Evolutionary conservation across 2,797 vertebrate species (phyloP).

Genomic region (Macrochelys suwanniensis): DNA sequence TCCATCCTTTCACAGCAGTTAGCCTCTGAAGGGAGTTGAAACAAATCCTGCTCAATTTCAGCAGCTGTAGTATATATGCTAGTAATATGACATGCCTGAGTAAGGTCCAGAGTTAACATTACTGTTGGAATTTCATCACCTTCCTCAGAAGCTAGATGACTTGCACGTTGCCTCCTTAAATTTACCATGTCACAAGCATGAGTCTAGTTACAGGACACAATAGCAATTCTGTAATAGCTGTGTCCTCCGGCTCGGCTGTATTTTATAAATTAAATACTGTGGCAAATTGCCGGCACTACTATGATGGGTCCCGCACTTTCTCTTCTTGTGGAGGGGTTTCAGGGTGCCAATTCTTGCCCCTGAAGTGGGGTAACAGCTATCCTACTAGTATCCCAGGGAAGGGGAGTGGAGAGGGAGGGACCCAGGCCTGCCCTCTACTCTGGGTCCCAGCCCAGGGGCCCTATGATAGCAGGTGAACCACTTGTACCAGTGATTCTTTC

Average conservation of each 20-base stretch:
- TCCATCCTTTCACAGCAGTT: background rate
- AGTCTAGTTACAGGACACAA: background rate
- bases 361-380: too few species aligned
- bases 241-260: background rate
- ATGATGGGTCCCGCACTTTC: too few species aligned
- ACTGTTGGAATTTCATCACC: background rate
- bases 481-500: too few species aligned
- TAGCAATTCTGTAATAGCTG: background rate
- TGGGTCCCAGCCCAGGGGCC: too few species aligned
- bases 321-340: too few species aligned
- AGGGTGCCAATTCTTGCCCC: too few species aligned
- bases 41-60: background rate
- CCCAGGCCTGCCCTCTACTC: too few species aligned
- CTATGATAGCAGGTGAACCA: too few species aligned
- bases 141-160: background rate
- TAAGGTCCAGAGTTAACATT: background rate
- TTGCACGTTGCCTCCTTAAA: background rate
- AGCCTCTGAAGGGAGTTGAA: constrained; percentile 1
- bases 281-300: too few species aligned
- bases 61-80: background rate
- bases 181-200: background rate
- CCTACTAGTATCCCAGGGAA: too few species aligned
- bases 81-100: background rate
- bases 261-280: background rate
- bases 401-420: too few species aligned